Evolutionary conservation across 2,888 invertebrate species (phyloP).

Genomic region (Drosophila paramelanica): DNA sequence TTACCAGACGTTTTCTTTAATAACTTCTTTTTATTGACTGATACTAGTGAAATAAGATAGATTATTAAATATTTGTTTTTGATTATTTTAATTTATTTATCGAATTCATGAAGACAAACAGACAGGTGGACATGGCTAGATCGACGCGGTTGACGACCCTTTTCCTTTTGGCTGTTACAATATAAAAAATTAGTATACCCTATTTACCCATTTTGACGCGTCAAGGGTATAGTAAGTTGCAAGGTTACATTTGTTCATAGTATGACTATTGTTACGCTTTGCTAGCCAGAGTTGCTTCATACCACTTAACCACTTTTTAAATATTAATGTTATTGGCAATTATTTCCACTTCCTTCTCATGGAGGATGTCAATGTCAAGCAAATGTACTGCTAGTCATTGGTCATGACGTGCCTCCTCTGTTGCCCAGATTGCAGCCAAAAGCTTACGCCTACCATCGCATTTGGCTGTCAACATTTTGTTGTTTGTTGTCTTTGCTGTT

Average conservation of each 20-base stretch:
- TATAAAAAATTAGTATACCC: no score
- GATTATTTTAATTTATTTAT: no score
- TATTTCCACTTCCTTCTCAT: constrained; percentile 12
- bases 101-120: no score
- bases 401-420: constrained; percentile 21
- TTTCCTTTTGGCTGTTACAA: no score
- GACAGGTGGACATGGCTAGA: no score
- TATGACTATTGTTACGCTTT: background rate
- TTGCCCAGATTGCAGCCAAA: constrained; percentile 1
- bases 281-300: background rate
- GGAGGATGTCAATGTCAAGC: constrained; percentile 66
- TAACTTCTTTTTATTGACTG: no score
- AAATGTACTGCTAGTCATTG: constrained; percentile 68
- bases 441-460: constrained; percentile 13
- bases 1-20: no score
- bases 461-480: constrained; percentile 48
- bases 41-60: no score
- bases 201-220: no score
- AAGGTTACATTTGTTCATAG: background rate
- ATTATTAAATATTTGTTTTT: no score
- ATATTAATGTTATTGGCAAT: constrained; percentile 39
- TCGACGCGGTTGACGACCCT: no score
- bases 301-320: constrained; percentile 21
- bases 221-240: background rate
- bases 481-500: constrained; percentile 18